These are phyloP conservation scores for Cladopsammia gracilis DNA, from an alignment of 64 coral and sea anemone genomes.

Conservation along the genomic window DNA sequence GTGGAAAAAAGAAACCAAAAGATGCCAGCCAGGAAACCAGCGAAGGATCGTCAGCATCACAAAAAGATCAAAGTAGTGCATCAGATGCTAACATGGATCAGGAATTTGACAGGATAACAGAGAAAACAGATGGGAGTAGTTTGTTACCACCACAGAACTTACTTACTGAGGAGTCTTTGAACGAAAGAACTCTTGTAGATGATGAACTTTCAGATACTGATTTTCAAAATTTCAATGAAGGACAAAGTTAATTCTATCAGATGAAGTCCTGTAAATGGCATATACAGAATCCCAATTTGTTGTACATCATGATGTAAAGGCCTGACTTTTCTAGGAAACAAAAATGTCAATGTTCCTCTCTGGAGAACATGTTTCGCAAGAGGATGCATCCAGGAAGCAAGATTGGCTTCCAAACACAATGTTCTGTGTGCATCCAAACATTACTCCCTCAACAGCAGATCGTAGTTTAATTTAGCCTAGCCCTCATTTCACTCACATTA, in stretches of 20 bases:
- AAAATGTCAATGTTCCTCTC: no score
- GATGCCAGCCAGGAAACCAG: neutral
- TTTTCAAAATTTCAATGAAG: conserved; percentile 47
- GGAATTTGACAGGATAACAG: neutral
- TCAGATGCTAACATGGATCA: neutral
- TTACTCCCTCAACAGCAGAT: no score
- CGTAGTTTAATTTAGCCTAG: no score
- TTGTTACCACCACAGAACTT: conserved; percentile 73
- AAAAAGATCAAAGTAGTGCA: conserved; percentile 29
- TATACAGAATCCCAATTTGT: neutral
- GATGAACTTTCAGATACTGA: conserved; percentile 67
- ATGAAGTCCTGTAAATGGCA: neutral
- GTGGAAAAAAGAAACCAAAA: conserved; percentile 64
- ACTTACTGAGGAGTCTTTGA: conserved; percentile 45
- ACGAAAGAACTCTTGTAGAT: conserved; percentile 61
- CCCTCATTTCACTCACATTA: no score
- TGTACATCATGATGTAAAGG: no score
- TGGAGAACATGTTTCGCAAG: no score
- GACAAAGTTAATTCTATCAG: conserved; percentile 23
- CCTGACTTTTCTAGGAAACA: no score
- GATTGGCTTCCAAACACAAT: no score
- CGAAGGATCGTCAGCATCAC: conserved; percentile 11
- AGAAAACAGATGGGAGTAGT: conserved; percentile 12
- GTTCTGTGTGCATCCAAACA: no score
- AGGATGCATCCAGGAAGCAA: no score